These are phyloP conservation scores for Troides oblongomaculatus DNA, from an alignment of 2,888 invertebrate genomes.

Conservation along the genomic window DNA sequence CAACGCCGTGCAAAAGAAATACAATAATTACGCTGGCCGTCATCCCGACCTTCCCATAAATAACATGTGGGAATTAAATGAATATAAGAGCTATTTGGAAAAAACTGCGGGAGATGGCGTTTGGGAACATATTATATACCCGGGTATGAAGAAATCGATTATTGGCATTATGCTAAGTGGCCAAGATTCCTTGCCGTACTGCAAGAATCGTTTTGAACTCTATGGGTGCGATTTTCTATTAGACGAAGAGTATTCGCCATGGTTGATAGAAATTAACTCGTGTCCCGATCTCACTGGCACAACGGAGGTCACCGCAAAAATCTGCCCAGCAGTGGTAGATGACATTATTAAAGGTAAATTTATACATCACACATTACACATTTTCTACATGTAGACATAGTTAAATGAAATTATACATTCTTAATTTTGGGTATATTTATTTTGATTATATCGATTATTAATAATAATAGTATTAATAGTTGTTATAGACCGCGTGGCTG, in stretches of 20 bases:
- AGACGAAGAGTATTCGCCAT: slow-evolving; percentile 90
- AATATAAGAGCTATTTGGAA: slow-evolving; percentile 83
- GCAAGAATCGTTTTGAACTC: slow-evolving; percentile 90
- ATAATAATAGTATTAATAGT: slow-evolving; percentile 55
- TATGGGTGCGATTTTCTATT: slow-evolving; percentile 97
- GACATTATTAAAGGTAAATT: slow-evolving; percentile 91
- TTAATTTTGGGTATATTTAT: not conserved
- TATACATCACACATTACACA: not conserved
- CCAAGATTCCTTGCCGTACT: slow-evolving; percentile 84
- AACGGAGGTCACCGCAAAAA: slow-evolving; percentile 89
- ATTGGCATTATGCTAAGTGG: slow-evolving; percentile 89
- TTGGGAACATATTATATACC: slow-evolving; percentile 89
- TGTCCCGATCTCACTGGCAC: slow-evolving; percentile 91
- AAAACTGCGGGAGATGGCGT: slow-evolving; percentile 79
- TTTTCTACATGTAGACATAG: no score
- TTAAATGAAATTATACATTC: not conserved
- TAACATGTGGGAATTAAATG: slow-evolving; percentile 92
- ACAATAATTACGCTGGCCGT: slow-evolving; percentile 74
- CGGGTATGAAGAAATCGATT: slow-evolving; percentile 91
- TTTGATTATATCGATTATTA: not conserved
- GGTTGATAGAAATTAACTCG: slow-evolving; percentile 96
- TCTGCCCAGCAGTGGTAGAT: slow-evolving; percentile 89
- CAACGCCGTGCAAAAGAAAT: slow-evolving; percentile 91
- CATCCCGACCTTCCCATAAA: slow-evolving; percentile 84
- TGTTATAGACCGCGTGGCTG: slow-evolving; percentile 68